These are phyloP conservation scores for Tauraco hartlaubi DNA, from an alignment of 2,797 vertebrate genomes.

Conservation along the genomic window DNA sequence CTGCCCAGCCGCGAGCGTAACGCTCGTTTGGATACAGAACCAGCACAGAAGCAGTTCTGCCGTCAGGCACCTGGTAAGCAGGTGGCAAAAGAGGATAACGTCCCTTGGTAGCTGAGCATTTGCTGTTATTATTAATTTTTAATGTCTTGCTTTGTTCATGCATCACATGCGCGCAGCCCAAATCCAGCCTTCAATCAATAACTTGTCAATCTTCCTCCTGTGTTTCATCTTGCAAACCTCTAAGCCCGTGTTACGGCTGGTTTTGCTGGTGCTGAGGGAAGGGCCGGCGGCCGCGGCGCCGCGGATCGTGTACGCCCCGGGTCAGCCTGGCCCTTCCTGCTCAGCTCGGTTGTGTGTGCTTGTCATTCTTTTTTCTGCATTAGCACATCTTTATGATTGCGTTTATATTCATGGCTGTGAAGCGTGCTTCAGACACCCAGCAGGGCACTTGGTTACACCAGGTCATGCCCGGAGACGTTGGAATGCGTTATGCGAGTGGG, in stretches of 20 bases:
- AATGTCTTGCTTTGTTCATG: not conserved
- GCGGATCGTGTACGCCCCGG: rapidly evolving
- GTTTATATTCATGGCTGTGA: not conserved
- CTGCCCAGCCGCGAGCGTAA: not conserved
- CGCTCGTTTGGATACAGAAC: rapidly evolving
- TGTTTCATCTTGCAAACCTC: not conserved
- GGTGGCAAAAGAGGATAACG: not conserved
- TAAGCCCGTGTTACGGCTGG: not conserved
- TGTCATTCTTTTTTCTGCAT: not conserved
- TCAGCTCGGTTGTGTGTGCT: not conserved
- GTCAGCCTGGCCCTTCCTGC: not conserved
- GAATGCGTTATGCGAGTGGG: not conserved
- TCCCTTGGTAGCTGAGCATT: not conserved
- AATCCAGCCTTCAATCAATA: not conserved
- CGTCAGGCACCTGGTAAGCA: not conserved
- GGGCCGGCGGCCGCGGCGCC: rapidly evolving
- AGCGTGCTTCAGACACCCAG: not conserved
- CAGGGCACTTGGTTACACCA: not conserved
- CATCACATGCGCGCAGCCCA: not conserved
- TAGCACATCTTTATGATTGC: not conserved
- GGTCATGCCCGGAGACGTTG: not conserved
- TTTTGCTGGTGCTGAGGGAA: not conserved
- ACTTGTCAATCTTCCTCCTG: not conserved
- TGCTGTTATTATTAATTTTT: not conserved
- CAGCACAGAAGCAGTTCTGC: not conserved